Base-by-base conservation (phyloP, 1,140 invertebrate genomes). In the Bicyclus anynana region DNA sequence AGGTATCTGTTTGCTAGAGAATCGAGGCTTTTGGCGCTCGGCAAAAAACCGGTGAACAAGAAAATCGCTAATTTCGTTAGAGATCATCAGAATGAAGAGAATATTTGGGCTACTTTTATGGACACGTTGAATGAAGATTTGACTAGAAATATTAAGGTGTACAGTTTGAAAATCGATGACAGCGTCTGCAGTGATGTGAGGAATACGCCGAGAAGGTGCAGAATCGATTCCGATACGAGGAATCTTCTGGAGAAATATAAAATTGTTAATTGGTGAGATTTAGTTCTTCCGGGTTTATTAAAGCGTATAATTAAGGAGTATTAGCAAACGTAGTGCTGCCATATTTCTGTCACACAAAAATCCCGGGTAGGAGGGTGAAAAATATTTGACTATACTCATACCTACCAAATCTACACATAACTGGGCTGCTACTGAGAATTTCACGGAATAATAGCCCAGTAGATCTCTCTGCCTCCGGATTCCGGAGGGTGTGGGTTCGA, bases 51-150 rank as follows among this genome's bases (percentile, higher is more conserved):
- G 5, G 66, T 78, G 0, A 82, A 86, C 47, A 84, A 73, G 42
- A 84, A 84, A 68, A 78, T 83, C 21, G 69, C 83, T 1, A 79
- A 83, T 55, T 73, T 72, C 18, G 62, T 86, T 0, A 68, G 63
- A 20, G 70, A 26, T 4, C 68, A 81, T 54, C 58, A 47, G 17
- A 14, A 75, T 37, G 74, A 80, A 3, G 64, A 53, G 23, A 67
- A 67, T 18, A 23, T 74, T n/a, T 81, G 66, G 74, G 58, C 62
- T 0, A 65, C 58, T 27, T 76, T 81, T 46, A 44, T 67, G 75
- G 58, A 59, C 0, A 65, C 59, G 17, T 72, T 81, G 38, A 44
- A 74, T 26, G 83, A 86, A 49, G 80, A 86, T 68, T 58, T 86
- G 33, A 81, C 79, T 0, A 78, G 72, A 10, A 82, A 84, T 51